Percentiles rank a stretch among this genome's conserved stretches.
Evolutionary conservation across 2,113 vertebrate genomes (phyloP).

Genomic region (Coracopsis vasa): DNA sequence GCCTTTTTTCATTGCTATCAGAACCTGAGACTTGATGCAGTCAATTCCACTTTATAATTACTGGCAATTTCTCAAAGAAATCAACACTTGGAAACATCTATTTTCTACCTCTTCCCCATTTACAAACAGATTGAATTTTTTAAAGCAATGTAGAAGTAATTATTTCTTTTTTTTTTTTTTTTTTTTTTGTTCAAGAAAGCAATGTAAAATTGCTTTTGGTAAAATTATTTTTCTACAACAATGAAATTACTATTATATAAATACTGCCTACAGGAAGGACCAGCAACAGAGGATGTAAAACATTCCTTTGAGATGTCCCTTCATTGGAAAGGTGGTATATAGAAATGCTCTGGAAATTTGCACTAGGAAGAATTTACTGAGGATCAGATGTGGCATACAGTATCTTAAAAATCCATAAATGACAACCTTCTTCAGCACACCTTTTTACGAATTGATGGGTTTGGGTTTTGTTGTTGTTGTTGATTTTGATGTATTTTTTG

Average conservation of each 20-base stretch:
- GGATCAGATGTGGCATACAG: neutral
- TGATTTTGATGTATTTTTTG: neutral
- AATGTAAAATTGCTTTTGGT: neutral
- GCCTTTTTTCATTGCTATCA: neutral
- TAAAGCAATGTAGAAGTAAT: neutral
- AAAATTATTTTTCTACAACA: neutral
- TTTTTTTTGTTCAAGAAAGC: neutral
- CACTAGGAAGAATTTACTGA: neutral
- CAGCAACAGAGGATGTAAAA: neutral
- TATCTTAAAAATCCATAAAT: neutral
- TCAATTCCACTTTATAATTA: constrained; percentile 14
- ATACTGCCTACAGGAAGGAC: neutral
- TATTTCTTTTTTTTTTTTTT: neutral
- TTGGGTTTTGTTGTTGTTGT: neutral
- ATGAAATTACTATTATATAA: neutral
- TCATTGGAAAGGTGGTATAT: neutral
- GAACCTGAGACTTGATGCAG: neutral
- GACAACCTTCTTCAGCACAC: neutral
- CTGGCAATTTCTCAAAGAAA: constrained; percentile 2
- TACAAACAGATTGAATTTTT: constrained; percentile 4
- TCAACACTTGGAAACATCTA: neutral
- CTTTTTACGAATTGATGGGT: neutral
- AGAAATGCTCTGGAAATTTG: neutral
- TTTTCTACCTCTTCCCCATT: neutral
- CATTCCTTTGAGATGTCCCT: neutral